These are phyloP conservation scores for Tetramorium alpestre DNA, from an alignment of 1,140 invertebrate genomes.

Conservation along the genomic window DNA sequence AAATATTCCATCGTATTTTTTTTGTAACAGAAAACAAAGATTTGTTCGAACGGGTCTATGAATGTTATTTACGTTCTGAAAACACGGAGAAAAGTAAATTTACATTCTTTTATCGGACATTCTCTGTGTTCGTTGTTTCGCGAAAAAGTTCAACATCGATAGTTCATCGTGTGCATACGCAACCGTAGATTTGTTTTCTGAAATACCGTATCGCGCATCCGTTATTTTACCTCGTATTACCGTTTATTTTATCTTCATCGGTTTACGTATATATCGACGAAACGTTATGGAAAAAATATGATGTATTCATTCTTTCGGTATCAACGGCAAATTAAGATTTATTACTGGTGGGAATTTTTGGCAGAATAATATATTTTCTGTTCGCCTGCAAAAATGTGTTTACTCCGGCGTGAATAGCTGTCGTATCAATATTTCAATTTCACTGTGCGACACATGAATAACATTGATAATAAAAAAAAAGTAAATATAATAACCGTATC, in stretches of 20 bases:
- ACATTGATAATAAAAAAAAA: neutral
- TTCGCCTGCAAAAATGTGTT: slow-evolving; percentile 1
- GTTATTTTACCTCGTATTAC: neutral
- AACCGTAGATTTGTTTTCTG: slow-evolving; percentile 28
- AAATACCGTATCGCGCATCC: neutral
- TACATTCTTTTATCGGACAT: slow-evolving; percentile 11
- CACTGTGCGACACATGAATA: neutral
- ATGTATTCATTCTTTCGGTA: slow-evolving; percentile 19
- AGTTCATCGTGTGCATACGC: slow-evolving; percentile 10
- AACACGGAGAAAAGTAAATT: slow-evolving; percentile 15
- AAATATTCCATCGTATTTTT: neutral
- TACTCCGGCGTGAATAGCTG: slow-evolving; percentile 15
- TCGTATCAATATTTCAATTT: slow-evolving; percentile 36
- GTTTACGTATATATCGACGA: neutral
- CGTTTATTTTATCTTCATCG: slow-evolving; percentile 40
- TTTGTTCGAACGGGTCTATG: neutral
- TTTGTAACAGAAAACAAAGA: neutral
- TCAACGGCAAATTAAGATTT: slow-evolving; percentile 40
- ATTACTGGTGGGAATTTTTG: slow-evolving; percentile 18
- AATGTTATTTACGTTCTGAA: slow-evolving; percentile 4
- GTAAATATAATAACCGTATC: neutral
- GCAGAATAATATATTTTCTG: slow-evolving; percentile 13
- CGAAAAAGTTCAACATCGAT: slow-evolving; percentile 7
- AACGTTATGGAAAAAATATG: slow-evolving; percentile 23
- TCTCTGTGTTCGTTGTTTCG: neutral